These are phyloP conservation scores for Noctua comes DNA, from an alignment of 2,888 invertebrate genomes.

Conservation along the genomic window DNA sequence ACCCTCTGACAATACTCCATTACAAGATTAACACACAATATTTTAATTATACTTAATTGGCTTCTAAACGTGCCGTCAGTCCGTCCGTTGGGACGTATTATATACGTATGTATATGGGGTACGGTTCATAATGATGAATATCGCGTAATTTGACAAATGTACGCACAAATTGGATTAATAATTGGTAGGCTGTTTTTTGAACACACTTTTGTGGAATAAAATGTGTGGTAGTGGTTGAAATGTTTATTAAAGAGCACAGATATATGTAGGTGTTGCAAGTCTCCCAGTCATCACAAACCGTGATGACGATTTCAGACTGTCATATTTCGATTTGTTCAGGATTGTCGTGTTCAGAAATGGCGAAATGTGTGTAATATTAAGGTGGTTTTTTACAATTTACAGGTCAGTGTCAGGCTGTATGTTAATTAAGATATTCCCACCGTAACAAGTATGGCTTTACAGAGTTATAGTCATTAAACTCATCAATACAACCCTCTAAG, in stretches of 20 bases:
- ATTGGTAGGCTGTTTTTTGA: slow-evolving; percentile 37
- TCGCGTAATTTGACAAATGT: slow-evolving; percentile 40
- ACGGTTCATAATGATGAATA: slow-evolving; percentile 24
- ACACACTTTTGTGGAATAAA: background rate
- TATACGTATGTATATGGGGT: background rate
- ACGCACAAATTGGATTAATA: slow-evolving; percentile 51
- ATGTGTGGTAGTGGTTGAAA: background rate
- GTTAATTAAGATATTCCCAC: too few relatives aligned
- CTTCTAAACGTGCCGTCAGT: slow-evolving; percentile 38
- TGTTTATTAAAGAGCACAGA: background rate
- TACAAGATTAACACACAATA: slow-evolving; percentile 56
- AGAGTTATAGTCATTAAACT: too few relatives aligned
- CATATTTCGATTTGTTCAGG: too few relatives aligned
- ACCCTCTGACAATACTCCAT: slow-evolving; percentile 52
- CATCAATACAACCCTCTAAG: too few relatives aligned
- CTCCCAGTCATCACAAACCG: background rate
- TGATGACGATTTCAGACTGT: background rate
- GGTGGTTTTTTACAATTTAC: too few relatives aligned
- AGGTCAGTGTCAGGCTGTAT: too few relatives aligned
- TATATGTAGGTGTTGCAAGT: background rate
- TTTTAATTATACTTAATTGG: slow-evolving; percentile 60
- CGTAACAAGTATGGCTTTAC: too few relatives aligned
- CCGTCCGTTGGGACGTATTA: slow-evolving; percentile 41
- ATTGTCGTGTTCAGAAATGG: background rate
- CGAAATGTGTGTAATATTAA: too few relatives aligned